Percentiles rank a stretch among this genome's conserved stretches.
These are phyloP conservation scores for Pantelozetes paolii DNA, from an alignment of 2,888 invertebrate species.

Conservation along the genomic window DNA sequence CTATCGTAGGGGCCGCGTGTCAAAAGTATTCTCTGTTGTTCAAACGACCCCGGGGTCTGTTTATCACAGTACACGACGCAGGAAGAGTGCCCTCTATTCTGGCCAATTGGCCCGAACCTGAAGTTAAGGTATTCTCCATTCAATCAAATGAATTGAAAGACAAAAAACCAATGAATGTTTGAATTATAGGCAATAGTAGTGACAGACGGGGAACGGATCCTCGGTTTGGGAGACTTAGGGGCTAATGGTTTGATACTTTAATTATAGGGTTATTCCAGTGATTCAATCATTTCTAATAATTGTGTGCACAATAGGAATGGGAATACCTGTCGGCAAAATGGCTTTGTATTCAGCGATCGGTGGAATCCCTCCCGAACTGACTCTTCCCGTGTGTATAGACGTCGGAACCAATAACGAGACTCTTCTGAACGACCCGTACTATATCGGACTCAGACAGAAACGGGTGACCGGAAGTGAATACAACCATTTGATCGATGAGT, in stretches of 20 bases:
- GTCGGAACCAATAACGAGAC: constrained; percentile 88
- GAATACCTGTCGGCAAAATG: constrained; percentile 96
- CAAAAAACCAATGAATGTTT: too few species aligned
- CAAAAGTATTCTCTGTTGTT: constrained; percentile 92
- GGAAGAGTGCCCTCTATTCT: constrained; percentile 83
- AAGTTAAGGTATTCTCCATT: constrained; percentile 54
- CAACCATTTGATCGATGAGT: constrained; percentile 92
- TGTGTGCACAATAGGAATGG: constrained; percentile 70
- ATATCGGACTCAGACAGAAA: constrained; percentile 83
- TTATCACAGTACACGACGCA: constrained; percentile 69
- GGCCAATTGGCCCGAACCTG: constrained; percentile 74
- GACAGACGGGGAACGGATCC: constrained; percentile 95
- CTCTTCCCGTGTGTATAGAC: constrained; percentile 88
- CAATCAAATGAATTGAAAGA: background rate
- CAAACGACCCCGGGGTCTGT: constrained; percentile 82
- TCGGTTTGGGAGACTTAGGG: constrained; percentile 95
- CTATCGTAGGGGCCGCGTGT: constrained; percentile 94
- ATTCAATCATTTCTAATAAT: background rate
- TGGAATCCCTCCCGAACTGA: constrained; percentile 90
- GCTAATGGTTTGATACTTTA: constrained; percentile 59
- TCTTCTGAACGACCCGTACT: constrained; percentile 84
- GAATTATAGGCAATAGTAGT: constrained; percentile 59
- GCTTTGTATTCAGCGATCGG: constrained; percentile 94
- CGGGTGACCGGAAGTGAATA: constrained; percentile 78
- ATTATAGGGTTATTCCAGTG: background rate